A percentile compares a stretch with the other conserved stretches of the same genome.
Conservation (phyloP, 2,797 vertebrate genomes). For the Silurus lanzhouensis region DNA sequence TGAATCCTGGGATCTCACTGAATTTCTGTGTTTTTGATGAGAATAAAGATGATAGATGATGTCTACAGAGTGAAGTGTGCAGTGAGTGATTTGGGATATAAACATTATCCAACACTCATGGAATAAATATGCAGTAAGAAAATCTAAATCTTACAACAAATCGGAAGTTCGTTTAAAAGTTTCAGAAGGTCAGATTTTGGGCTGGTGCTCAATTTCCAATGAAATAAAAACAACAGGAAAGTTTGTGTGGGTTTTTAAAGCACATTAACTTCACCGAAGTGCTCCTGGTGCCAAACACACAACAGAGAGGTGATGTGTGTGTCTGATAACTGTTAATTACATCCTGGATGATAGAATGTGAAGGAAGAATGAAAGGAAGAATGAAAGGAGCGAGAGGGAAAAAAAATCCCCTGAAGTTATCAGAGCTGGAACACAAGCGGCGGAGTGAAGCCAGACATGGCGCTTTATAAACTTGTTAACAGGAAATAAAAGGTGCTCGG, state of each 20-base stretch:
- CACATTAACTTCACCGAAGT: conserved; percentile 19
- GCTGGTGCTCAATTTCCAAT: neutral
- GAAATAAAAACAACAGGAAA: conserved; percentile 6
- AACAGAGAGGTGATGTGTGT: conserved; percentile 62
- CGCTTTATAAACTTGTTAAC: conserved; percentile 70
- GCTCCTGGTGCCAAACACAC: conserved; percentile 36
- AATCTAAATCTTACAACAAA: neutral
- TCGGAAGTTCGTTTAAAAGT: neutral
- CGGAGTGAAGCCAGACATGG: conserved; percentile 50
- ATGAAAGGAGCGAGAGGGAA: conserved; percentile 27
- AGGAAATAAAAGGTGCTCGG: conserved; percentile 69
- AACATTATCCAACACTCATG: neutral
- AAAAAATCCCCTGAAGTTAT: conserved; percentile 62
- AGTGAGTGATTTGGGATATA: neutral
- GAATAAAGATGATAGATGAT: neutral
- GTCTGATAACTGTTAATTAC: conserved; percentile 75
- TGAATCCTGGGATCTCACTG: neutral
- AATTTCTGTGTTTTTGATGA: neutral
- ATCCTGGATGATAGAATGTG: conserved; percentile 69
- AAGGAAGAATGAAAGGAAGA: conserved; percentile 15
- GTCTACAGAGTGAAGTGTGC: too few species aligned
- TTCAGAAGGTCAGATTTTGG: neutral
- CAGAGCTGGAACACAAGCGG: conserved; percentile 61
- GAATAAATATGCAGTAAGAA: neutral
- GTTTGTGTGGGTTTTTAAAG: neutral